A percentile compares a stretch with the other conserved stretches of the same genome.
Evolutionary conservation across 2,888 invertebrate species (phyloP).

Genomic region (Clunio marinus): DNA sequence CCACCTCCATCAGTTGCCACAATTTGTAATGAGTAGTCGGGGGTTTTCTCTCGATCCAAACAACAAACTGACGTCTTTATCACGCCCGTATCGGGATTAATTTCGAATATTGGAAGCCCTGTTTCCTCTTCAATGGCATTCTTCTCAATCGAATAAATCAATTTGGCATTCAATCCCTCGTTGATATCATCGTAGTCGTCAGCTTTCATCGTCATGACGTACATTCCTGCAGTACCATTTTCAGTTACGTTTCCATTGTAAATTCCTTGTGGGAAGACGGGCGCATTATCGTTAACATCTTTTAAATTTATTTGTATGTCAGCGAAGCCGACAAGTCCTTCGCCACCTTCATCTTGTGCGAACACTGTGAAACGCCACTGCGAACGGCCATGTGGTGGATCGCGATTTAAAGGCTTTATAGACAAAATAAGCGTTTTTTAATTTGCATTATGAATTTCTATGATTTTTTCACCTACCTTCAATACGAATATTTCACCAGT

Average conservation of each 20-base stretch:
- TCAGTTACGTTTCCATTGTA: constrained; percentile 55
- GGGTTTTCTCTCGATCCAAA: constrained; percentile 53
- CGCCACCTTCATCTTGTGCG: constrained; percentile 42
- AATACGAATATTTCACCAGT: constrained; percentile 74
- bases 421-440: too few relatives aligned
- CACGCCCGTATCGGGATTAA: constrained; percentile 55
- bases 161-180: constrained; percentile 56
- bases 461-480: constrained; percentile 55
- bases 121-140: constrained; percentile 56
- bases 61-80: constrained; percentile 54
- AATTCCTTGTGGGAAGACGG: constrained; percentile 53
- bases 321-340: constrained; percentile 42
- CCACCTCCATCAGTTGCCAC: constrained; percentile 54
- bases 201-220: constrained; percentile 57
- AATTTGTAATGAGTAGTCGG: constrained; percentile 54
- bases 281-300: constrained; percentile 58
- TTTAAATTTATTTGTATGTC: constrained; percentile 55
- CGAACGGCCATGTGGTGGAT: constrained; percentile 56
- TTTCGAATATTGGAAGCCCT: constrained; percentile 55
- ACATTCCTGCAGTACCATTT: constrained; percentile 54
- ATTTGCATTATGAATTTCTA: too few relatives aligned
- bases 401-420: constrained; percentile 53
- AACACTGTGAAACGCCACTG: constrained; percentile 53
- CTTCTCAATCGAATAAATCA: constrained; percentile 56
- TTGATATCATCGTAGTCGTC: constrained; percentile 56